Base-by-base conservation (phyloP, 2,113 vertebrate genomes). In the Sterrhoptilus dennistouni region DNA sequence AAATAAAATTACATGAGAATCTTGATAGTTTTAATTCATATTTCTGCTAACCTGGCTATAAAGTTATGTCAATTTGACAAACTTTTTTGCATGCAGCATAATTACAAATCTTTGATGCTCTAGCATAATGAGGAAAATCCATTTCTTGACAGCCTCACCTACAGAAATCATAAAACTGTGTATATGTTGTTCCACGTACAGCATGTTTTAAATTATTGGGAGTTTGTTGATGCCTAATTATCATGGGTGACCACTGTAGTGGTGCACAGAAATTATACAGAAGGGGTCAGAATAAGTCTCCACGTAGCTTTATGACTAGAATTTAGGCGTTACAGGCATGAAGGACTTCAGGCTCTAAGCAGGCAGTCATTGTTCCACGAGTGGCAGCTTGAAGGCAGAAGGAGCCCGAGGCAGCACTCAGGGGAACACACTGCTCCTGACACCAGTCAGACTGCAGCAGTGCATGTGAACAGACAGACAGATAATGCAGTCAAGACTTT, bases 361-460 rank as follows among this genome's bases (percentile, higher is more conserved):
- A 45, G 35, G 28, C 24, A 63, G 35, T 44, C 59, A 19, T 4
- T 35, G 16, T 28, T 70, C 77, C 53, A 17, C 3, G 12, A 68
- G 22, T 14, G 25, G 22, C 29, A 86, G 18, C 24, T 22, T 60
- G 40, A 76, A 61, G 65, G 36, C 53, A 75, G 44, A 5, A 83
- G 36, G n/a, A 84, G 28, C 38, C 45, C 0, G 0, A 57, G 77
- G 69, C 45, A 59, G 29, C 5, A 40, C 13, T 13, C 1, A 3
- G 27, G 21, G 35, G 33, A 75, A 14, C 5, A 54, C 38, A 1
- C 14, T 19, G 38, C 57, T 64, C 35, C 33, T 60, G 56, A 29
- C 12, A 18, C 9, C 17, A 42, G 31, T 10, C 42, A 70, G 18
- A 47, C 14, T 40, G 49, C 1, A 56, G 40, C 54, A 44, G n/a